These are phyloP conservation scores for Chaetops frenatus DNA, from an alignment of 2,113 vertebrate genomes.

Conservation along the genomic window DNA sequence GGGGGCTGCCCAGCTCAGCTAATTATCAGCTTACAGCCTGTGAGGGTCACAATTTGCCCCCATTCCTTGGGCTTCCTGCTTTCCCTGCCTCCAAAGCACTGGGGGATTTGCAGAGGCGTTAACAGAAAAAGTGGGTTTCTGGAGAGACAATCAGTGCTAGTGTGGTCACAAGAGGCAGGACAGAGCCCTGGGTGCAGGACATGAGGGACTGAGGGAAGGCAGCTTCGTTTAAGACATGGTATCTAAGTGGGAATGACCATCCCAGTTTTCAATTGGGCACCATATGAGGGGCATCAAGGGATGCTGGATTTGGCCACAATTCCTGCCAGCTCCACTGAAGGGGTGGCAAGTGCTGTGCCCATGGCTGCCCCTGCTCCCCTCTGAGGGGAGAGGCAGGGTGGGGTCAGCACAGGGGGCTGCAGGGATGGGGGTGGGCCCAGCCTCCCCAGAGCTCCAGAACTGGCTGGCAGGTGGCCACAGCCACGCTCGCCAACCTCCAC, in stretches of 20 bases:
- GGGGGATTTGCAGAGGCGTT: background rate
- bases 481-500: background rate
- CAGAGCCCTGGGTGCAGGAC: background rate
- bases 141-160: background rate
- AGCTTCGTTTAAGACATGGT: accelerated
- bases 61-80: background rate
- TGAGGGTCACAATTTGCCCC: background rate
- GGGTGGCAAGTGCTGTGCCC: accelerated
- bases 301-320: accelerated
- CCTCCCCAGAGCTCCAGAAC: background rate
- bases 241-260: accelerated
- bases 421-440: accelerated
- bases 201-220: background rate
- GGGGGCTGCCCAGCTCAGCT: background rate
- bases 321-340: background rate
- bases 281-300: accelerated
- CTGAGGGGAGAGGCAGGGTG: accelerated
- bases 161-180: background rate
- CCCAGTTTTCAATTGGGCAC: background rate
- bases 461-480: background rate
- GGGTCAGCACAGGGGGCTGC: accelerated
- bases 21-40: background rate
- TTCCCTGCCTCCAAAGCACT: background rate
- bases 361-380: background rate
- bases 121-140: background rate